Conservation (phyloP, 2,888 invertebrate species). For the Drosophila cracens region DNA sequence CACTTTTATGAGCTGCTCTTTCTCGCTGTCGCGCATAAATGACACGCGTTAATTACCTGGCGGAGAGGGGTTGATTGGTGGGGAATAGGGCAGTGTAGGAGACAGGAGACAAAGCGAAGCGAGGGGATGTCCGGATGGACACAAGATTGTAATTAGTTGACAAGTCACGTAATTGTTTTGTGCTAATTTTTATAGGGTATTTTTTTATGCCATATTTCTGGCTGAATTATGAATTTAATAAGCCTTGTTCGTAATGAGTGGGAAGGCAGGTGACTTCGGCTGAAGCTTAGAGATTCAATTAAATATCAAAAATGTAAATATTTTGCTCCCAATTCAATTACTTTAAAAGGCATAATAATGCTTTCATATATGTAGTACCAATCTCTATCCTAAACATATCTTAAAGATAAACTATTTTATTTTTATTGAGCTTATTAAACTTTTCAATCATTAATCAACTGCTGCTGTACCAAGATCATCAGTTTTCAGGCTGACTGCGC, state of each 20-base stretch:
- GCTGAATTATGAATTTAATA: conserved; percentile 21
- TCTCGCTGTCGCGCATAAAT: conserved; percentile 59
- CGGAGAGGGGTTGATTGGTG: not conserved
- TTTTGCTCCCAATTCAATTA: not conserved
- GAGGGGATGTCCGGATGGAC: conserved; percentile 54
- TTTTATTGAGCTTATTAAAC: not conserved
- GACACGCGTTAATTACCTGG: conserved; percentile 77
- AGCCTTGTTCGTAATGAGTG: not conserved
- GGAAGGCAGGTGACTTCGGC: conserved; percentile 8
- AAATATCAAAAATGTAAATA: not conserved
- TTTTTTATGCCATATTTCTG: conserved; percentile 7
- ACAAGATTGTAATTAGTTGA: conserved; percentile 81
- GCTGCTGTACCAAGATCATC: conserved; percentile 11
- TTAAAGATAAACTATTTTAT: not conserved
- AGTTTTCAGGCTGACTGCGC: conserved; percentile 9
- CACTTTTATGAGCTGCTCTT: conserved; percentile 71
- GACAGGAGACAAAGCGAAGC: conserved; percentile 39
- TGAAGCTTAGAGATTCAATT: not conserved
- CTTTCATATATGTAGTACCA: not conserved
- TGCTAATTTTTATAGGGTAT: conserved; percentile 44
- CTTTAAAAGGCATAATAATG: not conserved
- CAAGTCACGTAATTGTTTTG: conserved; percentile 80
- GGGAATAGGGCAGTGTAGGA: not conserved
- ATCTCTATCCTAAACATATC: not conserved
- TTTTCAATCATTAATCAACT: conserved; percentile 34